Evolutionary conservation across 35 echinoderm and acorn worm species (phyloP), one percentile per base, ranked within the genome.

Genomic region (Heliocidaris erythrogramma): DNA sequence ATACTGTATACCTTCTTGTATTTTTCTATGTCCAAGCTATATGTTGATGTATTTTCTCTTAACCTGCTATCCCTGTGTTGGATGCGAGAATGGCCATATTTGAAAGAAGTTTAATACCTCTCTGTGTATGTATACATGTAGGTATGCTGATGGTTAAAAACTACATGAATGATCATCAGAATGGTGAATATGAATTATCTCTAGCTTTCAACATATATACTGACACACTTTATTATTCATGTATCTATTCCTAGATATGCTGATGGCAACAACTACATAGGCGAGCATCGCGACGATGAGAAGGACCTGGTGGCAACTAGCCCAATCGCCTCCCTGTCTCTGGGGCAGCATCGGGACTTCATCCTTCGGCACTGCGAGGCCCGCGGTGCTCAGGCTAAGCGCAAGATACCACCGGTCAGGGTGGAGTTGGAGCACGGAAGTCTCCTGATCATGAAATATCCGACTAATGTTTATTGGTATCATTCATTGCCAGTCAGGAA

Each of bases 271-370:
- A 94, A 99, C 90, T 96, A 96, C 90, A 99, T 99, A n/a, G 98
- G 98, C 7, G 98, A 97, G 86, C 98, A 99, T 90, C 93, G 96
- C 31, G 98, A 99, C 95, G 98, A 99, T 94, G 98, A 99, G 93
- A 97, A 97, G 87, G 98, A 99, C 60, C 86, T 99, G 84, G 94
- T 95, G 17, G 84, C 35, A 85, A 61, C 30, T 16, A 95, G 94
- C 65, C 94, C 98, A 8, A 97, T 97, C 53, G 98, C 98, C 6
- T 99, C 98, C 11, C 49, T 99, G 29, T 99, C 98, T 30, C 86
- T 99, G 27, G 98, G 96, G 85, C 96, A 97, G 47, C 27, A 69
- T 5, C 94, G 98, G 60, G 95, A 96, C 60, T 99, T 99, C 94
- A 88, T 95, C 88, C 96, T 99, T 48, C 48, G 95, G 5, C 98